Evolutionary conservation across 2,113 vertebrate genomes (phyloP).

Genomic region (Chloropsis hardwickii): DNA sequence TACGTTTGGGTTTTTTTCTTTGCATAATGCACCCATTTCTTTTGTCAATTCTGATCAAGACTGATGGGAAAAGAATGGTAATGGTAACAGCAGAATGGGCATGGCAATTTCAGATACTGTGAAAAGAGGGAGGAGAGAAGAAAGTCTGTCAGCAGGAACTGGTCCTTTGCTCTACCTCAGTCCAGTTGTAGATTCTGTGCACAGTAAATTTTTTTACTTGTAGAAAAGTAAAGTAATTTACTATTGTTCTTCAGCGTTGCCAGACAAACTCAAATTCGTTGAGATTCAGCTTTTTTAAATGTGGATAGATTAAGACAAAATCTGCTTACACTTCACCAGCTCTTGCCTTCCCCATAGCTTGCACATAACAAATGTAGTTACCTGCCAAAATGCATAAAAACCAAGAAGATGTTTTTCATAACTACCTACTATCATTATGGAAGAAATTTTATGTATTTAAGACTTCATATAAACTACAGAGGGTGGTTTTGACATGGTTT

Average conservation of each 20-base stretch:
- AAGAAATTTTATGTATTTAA: neutral
- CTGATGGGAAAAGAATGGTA: neutral
- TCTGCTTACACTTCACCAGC: neutral
- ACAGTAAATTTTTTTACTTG: neutral
- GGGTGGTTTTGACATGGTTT: neutral
- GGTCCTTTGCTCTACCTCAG: neutral
- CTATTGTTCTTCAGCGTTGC: neutral
- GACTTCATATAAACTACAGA: neutral
- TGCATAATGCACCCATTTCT: neutral
- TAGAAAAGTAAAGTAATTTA: too few species aligned
- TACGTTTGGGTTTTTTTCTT: neutral
- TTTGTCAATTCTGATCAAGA: neutral
- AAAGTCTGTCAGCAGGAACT: neutral
- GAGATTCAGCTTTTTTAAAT: neutral
- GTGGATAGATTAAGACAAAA: neutral
- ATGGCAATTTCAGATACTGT: neutral
- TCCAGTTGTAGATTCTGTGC: neutral
- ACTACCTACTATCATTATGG: neutral
- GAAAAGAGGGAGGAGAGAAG: neutral
- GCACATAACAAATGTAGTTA: neutral
- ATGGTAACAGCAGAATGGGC: neutral
- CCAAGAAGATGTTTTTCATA: neutral
- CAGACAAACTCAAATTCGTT: neutral
- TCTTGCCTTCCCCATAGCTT: neutral
- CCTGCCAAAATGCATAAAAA: neutral